These are phyloP conservation scores for Diarsia brunnea DNA, from an alignment of 2,888 invertebrate genomes.

Conservation along the genomic window DNA sequence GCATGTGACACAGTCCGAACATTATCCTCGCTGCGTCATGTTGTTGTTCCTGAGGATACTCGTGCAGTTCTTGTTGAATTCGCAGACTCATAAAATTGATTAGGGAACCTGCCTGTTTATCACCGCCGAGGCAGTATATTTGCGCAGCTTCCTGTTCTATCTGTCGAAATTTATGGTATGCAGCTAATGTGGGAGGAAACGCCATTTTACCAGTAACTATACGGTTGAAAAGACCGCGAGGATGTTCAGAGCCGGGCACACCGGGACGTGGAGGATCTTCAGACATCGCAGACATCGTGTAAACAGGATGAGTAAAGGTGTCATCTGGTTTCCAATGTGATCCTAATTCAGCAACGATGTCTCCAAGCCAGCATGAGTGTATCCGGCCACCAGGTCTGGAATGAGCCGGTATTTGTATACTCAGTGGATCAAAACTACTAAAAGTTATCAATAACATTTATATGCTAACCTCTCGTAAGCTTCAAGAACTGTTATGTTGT, in stretches of 20 bases:
- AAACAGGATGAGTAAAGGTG: constrained; percentile 89
- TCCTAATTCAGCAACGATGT: constrained; percentile 94
- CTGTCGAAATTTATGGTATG: constrained; percentile 92
- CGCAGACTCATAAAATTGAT: constrained; percentile 92
- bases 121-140: constrained; percentile 91
- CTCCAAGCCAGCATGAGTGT: constrained; percentile 94
- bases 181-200: constrained; percentile 90
- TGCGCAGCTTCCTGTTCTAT: constrained; percentile 92
- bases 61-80: constrained; percentile 93
- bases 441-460: background rate
- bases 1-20: constrained; percentile 91
- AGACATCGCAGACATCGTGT: constrained; percentile 89
- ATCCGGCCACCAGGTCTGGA: constrained; percentile 94
- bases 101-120: constrained; percentile 92
- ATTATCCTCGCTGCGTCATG: constrained; percentile 93
- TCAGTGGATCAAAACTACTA: background rate
- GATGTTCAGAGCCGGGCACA: constrained; percentile 87
- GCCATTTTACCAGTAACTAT: constrained; percentile 92
- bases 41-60: constrained; percentile 92
- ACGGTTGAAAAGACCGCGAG: constrained; percentile 91
- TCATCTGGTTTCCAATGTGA: constrained; percentile 92
- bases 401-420: constrained; percentile 50
- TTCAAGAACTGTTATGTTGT: constrained; percentile 93
- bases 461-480: constrained; percentile 92
- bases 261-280: constrained; percentile 91